Evolutionary conservation across 1,140 invertebrate genomes (phyloP), one percentile per base, ranked within the genome.

Genomic region (Uloborus diversus): DNA sequence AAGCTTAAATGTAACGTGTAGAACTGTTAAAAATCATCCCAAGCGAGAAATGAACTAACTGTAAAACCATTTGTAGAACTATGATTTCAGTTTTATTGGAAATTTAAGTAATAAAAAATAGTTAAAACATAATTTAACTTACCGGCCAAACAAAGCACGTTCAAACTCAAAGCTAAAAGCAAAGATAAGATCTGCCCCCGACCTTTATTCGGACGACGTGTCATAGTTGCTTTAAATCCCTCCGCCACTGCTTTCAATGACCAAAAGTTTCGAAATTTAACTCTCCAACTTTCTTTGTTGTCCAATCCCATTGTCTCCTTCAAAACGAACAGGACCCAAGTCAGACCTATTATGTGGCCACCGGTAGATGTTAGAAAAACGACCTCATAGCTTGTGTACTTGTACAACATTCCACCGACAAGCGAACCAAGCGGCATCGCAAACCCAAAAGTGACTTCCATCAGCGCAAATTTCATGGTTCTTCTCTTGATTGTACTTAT

Each of bases 391-490:
- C 51, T 32, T 20, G 5, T 20, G 0, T 28, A 28, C 3, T 37
- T 42, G 25, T 20, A 68, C 0, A 68, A 5, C 56, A 32, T 56
- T 2, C 70, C 70, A 20, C 76, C 76, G 4, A 32, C 23, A 11
- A 69, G 25, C 3, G 7, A 7, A 27, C 76, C 76, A 7, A 79
- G 25, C 4, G 76, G 76, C 28, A 61, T 28, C 14, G 59, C 23
- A 5, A 69, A 5, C 17, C 64, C 66, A n/a, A 79, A 61, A 0
- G 37, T 20, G 5, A 79, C 4, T 25, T 79, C 76, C 35, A 79
- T 27, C 7, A 79, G 23, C 4, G 76, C 76, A 35, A 69, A 79
- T 65, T 70, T 68, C 28, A 79, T 65, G 14, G 76, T 68, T 11
- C 76, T 59, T 14, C 61, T 35, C 1, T 4, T 37, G 11, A 42